A percentile compares a stretch with the other conserved stretches of the same genome.
phyloP scores from a whole-genome alignment of 1,140 invertebrate species.

The Ridgeia piscesae region DNA sequence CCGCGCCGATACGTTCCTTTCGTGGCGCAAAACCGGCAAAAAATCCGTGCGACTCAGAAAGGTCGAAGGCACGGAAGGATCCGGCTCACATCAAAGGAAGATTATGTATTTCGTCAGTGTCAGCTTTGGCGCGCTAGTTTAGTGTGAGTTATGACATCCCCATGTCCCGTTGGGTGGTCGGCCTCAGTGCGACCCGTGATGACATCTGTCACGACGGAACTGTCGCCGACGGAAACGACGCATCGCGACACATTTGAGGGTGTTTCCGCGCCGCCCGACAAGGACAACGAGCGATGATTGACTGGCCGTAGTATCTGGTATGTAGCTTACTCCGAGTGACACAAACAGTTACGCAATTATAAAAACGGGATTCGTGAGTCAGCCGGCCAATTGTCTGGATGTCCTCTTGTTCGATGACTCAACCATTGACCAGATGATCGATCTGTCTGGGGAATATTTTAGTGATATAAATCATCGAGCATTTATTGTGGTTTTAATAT shows the following conservation, averaged over 20 bases:
- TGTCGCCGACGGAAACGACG: not conserved
- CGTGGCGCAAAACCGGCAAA: not conserved
- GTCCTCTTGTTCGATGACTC: slow-evolving; percentile 2
- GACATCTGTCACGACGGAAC: not conserved
- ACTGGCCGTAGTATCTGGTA: not conserved
- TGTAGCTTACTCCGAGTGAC: not conserved
- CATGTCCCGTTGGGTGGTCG: not conserved
- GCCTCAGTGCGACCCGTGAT: not conserved
- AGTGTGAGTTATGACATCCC: not conserved
- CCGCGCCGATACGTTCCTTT: not conserved
- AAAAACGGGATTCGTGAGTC: not conserved
- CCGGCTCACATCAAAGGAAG: not conserved
- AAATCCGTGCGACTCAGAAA: not conserved
- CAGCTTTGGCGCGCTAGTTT: not conserved
- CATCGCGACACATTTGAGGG: not conserved
- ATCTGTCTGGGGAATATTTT: slow-evolving; percentile 9
- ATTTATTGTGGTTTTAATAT: not conserved
- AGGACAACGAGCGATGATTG: not conserved
- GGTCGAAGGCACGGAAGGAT: not conserved
- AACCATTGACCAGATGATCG: not conserved
- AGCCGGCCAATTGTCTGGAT: not conserved
- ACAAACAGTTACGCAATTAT: not conserved
- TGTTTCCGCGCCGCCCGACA: not conserved
- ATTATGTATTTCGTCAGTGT: not conserved
- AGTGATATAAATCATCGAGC: not conserved